Evolutionary conservation across 2,888 invertebrate genomes (phyloP), one percentile per base, ranked within the genome.

Genomic region (Crepidodera aurea): DNA sequence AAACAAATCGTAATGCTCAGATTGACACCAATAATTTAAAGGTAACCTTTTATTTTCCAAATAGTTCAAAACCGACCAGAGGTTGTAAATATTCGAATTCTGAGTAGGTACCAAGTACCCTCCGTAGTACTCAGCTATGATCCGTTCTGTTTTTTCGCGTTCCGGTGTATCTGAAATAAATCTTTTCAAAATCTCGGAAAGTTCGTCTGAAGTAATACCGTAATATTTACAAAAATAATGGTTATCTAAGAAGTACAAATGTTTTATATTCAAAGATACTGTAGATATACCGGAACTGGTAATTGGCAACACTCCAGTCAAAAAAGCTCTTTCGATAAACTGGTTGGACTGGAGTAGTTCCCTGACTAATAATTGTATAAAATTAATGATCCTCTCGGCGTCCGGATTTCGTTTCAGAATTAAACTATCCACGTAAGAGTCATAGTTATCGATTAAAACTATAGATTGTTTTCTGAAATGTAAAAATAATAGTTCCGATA

Each of bases 1-100:
- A 12, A 57, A 50, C 10, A 48, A 48, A 39, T 57, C 57, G n/a
- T 57, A 57, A 27, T 57, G 57, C 46, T 57, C 57, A 13, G 57
- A 42, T 39, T 57, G 57, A 18, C 57, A 57, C 57, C 57, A 57
- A 16, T 57, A 57, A 8, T 57, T 57, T 2, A 57, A 39, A 18
- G 57, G 57, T 32, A 57, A 16, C 22, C 48, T 37, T 50, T 50
- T 57, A 27, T 57, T 57, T 4, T 57, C 57, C 12, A 57, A 57
- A 50, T 50, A 57, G 13, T 50, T 57, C 16, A 57, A 57, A 19
- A 57, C 18, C 5, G 57, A 57, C 57, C 48, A 57, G 7, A 57
- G 16, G 15, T 57, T 57, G 16, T 15, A 57, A 8, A 57, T 48
- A 2, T 22, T 34, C 1, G 27, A 16, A 48, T 57, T 57, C n/a